These are phyloP conservation scores for Chymomyza fuscimana DNA, from an alignment of 2,888 invertebrate species.

Conservation along the genomic window DNA sequence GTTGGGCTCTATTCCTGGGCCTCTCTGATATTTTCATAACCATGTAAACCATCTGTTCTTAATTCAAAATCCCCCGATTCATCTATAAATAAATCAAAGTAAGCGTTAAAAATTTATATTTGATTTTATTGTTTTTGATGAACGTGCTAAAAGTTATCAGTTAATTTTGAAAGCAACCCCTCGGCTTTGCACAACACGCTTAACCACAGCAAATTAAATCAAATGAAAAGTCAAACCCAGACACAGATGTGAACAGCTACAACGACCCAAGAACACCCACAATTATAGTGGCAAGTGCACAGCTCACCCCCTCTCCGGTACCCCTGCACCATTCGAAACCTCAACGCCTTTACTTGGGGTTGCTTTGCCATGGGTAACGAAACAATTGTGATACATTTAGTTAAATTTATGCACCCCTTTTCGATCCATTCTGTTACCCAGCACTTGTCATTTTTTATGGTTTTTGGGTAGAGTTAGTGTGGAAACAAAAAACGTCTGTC, in stretches of 20 bases:
- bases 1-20: neutral
- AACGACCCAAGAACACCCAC: slow-evolving; percentile 20
- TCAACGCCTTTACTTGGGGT: slow-evolving; percentile 25
- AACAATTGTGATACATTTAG: slow-evolving; percentile 70
- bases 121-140: slow-evolving; percentile 70
- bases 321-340: slow-evolving; percentile 7
- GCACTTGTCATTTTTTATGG: slow-evolving; percentile 67
- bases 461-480: slow-evolving; percentile 21
- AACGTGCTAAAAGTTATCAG: slow-evolving; percentile 67
- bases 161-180: slow-evolving; percentile 43
- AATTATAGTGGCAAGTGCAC: slow-evolving; percentile 24
- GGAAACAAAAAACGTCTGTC: slow-evolving; percentile 25
- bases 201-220: slow-evolving; percentile 63
- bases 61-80: neutral
- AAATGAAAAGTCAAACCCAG: slow-evolving; percentile 73
- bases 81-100: slow-evolving; percentile 42
- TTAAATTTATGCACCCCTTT: slow-evolving; percentile 72
- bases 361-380: slow-evolving; percentile 45
- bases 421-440: slow-evolving; percentile 17
- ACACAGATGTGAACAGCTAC: slow-evolving; percentile 56
- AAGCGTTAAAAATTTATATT: slow-evolving; percentile 69
- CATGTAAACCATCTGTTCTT: neutral
- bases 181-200: neutral
- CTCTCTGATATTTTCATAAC: too few relatives aligned
- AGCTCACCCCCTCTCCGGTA: neutral